phyloP scores from a whole-genome alignment of 2,113 vertebrate genomes.

The Cygnus atratus region DNA sequence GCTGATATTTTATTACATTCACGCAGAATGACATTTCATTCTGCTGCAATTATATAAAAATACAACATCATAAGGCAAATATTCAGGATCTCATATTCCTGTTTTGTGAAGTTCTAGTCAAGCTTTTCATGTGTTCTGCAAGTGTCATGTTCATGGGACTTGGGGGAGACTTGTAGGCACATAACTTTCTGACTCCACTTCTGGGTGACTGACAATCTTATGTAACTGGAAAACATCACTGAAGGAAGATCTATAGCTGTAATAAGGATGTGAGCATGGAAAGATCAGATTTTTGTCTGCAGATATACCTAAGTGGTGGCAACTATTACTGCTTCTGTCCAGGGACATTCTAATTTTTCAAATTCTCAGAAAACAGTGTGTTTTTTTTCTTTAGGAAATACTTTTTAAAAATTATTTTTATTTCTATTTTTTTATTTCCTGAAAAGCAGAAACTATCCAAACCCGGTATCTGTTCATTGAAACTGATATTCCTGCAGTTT shows the following conservation, averaged over 20 bases:
- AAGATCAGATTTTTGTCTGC: neutral
- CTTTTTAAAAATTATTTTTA: too few relatives aligned
- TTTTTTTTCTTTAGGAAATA: neutral
- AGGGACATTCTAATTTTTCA: neutral
- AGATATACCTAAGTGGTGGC: neutral
- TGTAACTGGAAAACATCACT: neutral
- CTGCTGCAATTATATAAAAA: neutral
- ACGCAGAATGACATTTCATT: neutral
- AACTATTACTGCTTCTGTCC: neutral
- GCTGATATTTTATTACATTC: neutral
- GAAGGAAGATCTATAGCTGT: neutral
- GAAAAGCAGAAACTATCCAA: neutral
- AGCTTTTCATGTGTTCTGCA: neutral
- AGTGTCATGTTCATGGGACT: rapidly evolving
- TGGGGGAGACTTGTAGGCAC: neutral
- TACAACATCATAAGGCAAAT: neutral
- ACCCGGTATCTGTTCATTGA: neutral
- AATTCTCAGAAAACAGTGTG: neutral
- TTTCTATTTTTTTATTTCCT: neutral
- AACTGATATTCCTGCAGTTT: neutral
- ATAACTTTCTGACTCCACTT: neutral
- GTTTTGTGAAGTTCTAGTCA: neutral
- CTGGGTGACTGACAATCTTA: neutral
- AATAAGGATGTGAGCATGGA: neutral
- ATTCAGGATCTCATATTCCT: neutral